A percentile compares a stretch with the other conserved stretches of the same genome.
Conservation (phyloP, 2,888 invertebrate species). For the Nasonia oneida region DNA sequence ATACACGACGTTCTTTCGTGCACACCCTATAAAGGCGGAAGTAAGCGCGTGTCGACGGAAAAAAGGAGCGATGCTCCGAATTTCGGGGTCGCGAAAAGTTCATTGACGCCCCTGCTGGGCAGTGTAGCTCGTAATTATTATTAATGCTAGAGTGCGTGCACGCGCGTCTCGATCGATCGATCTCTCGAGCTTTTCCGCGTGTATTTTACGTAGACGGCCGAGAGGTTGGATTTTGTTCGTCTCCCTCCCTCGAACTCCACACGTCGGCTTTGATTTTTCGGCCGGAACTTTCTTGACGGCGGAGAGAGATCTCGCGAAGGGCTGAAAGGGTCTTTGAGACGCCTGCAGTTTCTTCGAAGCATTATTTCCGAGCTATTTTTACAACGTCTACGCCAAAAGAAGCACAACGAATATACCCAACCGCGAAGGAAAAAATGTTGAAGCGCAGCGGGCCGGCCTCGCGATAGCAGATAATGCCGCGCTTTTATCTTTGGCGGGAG, state of each 20-base stretch:
- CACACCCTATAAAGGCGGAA: neutral
- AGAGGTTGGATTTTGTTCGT: neutral
- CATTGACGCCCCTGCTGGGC: neutral
- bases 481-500: constrained; percentile 6
- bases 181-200: neutral
- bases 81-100: neutral
- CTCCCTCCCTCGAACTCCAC: too few species aligned
- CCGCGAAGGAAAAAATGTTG: neutral
- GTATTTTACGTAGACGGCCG: neutral
- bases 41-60: neutral
- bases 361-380: neutral
- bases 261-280: constrained; percentile 18
- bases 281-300: neutral
- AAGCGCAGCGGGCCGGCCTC: neutral
- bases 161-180: neutral
- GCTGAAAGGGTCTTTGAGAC: too few species aligned
- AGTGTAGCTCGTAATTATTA: neutral
- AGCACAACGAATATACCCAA: neutral
- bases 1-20: neutral
- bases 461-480: constrained; percentile 21
- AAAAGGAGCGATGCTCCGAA: neutral
- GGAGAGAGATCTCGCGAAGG: neutral
- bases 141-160: neutral
- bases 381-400: neutral
- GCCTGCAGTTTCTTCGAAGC: neutral